Conservation (phyloP, 2,797 vertebrate species). For the Scomberomorus guttatus region DNA sequence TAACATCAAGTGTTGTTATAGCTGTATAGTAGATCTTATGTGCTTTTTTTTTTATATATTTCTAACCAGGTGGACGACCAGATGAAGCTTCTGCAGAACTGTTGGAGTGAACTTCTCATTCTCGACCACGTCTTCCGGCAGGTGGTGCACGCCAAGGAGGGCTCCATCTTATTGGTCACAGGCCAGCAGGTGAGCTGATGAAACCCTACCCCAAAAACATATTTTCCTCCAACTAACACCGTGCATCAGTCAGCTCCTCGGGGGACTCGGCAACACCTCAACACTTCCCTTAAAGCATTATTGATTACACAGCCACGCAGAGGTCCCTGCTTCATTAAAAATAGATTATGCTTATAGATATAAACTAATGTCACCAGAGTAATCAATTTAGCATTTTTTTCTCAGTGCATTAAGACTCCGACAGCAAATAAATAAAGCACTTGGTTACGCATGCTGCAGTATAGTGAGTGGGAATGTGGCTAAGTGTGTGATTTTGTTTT, state of each 20-base stretch:
- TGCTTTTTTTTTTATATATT: slow-evolving; percentile 46
- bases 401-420: slow-evolving; percentile 18
- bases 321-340: slow-evolving; percentile 78
- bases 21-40: slow-evolving; percentile 18
- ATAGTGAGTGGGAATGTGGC: slow-evolving; percentile 57
- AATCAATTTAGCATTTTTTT: slow-evolving; percentile 74
- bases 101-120: slow-evolving; percentile 99
- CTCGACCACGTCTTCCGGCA: slow-evolving; percentile 98
- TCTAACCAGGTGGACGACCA: slow-evolving; percentile 95
- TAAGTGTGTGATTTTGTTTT: slow-evolving; percentile 74
- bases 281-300: slow-evolving; percentile 72
- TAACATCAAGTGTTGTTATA: slow-evolving; percentile 19
- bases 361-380: slow-evolving; percentile 77
- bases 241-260: slow-evolving; percentile 28
- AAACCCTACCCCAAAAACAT: background rate
- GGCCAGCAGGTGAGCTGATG: slow-evolving; percentile 93
- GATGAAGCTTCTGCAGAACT: slow-evolving; percentile 99
- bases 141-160: slow-evolving; percentile 97
- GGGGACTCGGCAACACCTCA: slow-evolving; percentile 60
- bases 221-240: background rate
- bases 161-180: slow-evolving; percentile 96
- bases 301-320: slow-evolving; percentile 66
- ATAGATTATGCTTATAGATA: slow-evolving; percentile 79
- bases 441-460: slow-evolving; percentile 62
- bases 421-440: slow-evolving; percentile 69